Conservation (phyloP, 2,888 invertebrate genomes). For the Panorpa germanica region DNA sequence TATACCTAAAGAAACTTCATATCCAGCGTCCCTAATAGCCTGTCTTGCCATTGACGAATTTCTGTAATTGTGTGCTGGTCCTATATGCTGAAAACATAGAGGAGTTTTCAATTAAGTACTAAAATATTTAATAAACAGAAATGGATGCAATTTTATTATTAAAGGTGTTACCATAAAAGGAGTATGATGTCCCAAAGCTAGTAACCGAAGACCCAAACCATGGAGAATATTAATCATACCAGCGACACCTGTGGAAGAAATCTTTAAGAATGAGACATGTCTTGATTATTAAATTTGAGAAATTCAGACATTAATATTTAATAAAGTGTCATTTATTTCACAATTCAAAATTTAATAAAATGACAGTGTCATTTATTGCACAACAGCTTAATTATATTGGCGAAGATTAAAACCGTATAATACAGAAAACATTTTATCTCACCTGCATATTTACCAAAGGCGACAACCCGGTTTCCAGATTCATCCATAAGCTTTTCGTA, state of each 20-base stretch:
- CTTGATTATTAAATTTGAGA: too few relatives aligned
- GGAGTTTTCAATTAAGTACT: slow-evolving; percentile 7
- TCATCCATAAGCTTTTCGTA: slow-evolving; percentile 92
- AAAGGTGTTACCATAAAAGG: slow-evolving; percentile 73
- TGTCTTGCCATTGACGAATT: slow-evolving; percentile 96
- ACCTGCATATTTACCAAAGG: slow-evolving; percentile 94
- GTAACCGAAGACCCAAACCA: slow-evolving; percentile 78
- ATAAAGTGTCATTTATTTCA: too few relatives aligned
- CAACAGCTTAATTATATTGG: too few relatives aligned
- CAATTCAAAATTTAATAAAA: neutral
- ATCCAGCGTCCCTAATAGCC: slow-evolving; percentile 95
- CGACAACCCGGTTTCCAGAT: slow-evolving; percentile 79
- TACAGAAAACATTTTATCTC: neutral
- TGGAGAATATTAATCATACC: slow-evolving; percentile 98
- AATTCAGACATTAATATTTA: too few relatives aligned
- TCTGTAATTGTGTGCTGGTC: slow-evolving; percentile 95
- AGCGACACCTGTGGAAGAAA: slow-evolving; percentile 51
- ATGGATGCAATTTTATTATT: neutral
- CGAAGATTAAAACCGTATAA: too few relatives aligned
- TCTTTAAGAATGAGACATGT: neutral
- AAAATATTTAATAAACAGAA: slow-evolving; percentile 2
- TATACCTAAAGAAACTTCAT: slow-evolving; percentile 76
- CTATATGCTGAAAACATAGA: slow-evolving; percentile 53
- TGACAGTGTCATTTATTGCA: too few relatives aligned
- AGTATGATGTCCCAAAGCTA: slow-evolving; percentile 96